Percentiles rank a stretch among this genome's conserved stretches.
Evolutionary conservation across 2,888 invertebrate genomes (phyloP).

Genomic region (Ypsolopha sequella): DNA sequence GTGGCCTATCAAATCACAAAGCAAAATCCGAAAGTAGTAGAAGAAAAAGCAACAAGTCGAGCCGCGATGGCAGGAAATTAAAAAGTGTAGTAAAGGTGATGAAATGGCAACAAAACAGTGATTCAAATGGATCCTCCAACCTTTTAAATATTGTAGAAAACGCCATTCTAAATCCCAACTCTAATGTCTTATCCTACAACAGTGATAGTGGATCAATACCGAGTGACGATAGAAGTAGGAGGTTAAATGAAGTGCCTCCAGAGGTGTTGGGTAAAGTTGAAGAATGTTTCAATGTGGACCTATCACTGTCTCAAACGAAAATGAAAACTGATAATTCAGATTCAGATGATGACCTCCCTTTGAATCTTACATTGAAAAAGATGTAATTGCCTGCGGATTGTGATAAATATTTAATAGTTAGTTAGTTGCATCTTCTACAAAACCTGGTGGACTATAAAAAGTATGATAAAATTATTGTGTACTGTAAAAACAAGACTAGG

Average conservation of each 20-base stretch:
- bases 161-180: slow-evolving; percentile 11
- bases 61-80: slow-evolving; percentile 44
- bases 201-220: slow-evolving; percentile 8
- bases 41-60: slow-evolving; percentile 15
- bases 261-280: slow-evolving; percentile 1
- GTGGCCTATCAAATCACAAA: background rate
- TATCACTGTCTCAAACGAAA: background rate
- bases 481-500: too few species aligned
- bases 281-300: slow-evolving; percentile 1
- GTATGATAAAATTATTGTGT: too few species aligned
- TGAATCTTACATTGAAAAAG: slow-evolving; percentile 42
- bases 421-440: too few species aligned
- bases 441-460: too few species aligned
- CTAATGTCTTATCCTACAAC: slow-evolving; percentile 7
- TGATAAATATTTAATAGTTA: background rate
- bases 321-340: slow-evolving; percentile 21
- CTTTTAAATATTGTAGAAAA: slow-evolving; percentile 9
- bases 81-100: slow-evolving; percentile 53
- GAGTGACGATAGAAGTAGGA: background rate
- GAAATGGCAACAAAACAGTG: slow-evolving; percentile 23
- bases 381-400: slow-evolving; percentile 14
- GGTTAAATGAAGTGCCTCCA: background rate
- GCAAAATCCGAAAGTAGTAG: slow-evolving; percentile 5
- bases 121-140: slow-evolving; percentile 20
- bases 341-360: slow-evolving; percentile 49